These are phyloP conservation scores for Drosophila tripunctata DNA, from an alignment of 2,888 invertebrate genomes.

Conservation along the genomic window DNA sequence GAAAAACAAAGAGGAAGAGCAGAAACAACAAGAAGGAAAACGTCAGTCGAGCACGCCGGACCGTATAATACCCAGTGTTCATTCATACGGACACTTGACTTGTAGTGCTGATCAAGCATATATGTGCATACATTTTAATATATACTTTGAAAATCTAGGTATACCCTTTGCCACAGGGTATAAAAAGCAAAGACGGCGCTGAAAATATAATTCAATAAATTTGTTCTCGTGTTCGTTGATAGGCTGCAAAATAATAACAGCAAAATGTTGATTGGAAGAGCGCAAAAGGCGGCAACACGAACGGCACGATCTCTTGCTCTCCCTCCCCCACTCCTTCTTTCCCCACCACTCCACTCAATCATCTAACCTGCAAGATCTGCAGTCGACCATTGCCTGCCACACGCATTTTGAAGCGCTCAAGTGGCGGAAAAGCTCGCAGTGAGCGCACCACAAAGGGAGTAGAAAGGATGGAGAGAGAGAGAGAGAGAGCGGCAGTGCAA, in stretches of 20 bases:
- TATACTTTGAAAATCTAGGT: no score
- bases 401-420: slow-evolving; percentile 66
- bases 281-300: slow-evolving; percentile 34
- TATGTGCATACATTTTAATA: no score
- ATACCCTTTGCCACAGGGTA: no score
- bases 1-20: not conserved
- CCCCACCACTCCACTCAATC: not conserved
- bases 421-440: slow-evolving; percentile 61
- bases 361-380: slow-evolving; percentile 13
- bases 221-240: slow-evolving; percentile 45
- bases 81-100: no score
- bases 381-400: slow-evolving; percentile 59
- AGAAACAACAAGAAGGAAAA: not conserved
- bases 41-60: no score
- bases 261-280: slow-evolving; percentile 56
- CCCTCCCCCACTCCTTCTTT: not conserved
- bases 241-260: slow-evolving; percentile 64
- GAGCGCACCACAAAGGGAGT: no score
- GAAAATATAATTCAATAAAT: slow-evolving; percentile 72
- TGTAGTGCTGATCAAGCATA: no score
- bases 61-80: no score
- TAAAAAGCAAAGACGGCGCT: slow-evolving; percentile 33
- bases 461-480: not conserved
- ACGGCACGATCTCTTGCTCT: slow-evolving; percentile 35
- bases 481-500: not conserved